Percentiles rank a stretch among this genome's conserved stretches.
Evolutionary conservation across 2,797 vertebrate species (phyloP).

Genomic region (Fratercula arctica): DNA sequence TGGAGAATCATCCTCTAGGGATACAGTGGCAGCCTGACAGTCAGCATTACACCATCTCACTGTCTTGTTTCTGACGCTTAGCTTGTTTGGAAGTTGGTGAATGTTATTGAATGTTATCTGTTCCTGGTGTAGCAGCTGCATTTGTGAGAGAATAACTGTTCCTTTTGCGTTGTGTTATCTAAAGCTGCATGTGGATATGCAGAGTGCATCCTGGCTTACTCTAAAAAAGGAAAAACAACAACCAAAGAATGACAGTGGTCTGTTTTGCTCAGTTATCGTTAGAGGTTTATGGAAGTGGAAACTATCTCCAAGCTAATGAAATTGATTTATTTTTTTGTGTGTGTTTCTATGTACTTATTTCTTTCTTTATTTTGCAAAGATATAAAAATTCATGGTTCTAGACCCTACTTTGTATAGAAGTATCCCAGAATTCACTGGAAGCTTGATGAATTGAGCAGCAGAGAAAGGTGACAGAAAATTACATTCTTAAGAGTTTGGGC

Average conservation of each 20-base stretch:
- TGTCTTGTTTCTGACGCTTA: not conserved
- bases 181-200: not conserved
- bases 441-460: not conserved
- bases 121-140: not conserved
- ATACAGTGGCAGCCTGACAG: not conserved
- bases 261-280: not conserved
- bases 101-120: not conserved
- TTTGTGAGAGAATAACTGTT: not conserved
- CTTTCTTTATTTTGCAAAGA: not conserved
- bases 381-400: not conserved
- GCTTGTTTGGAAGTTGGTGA: not conserved
- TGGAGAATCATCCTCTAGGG: not conserved
- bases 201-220: not conserved
- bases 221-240: not conserved
- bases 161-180: not conserved
- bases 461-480: not conserved
- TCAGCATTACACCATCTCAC: not conserved
- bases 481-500: not conserved
- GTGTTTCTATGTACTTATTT: not conserved
- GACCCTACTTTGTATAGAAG: not conserved
- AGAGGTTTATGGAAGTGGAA: not conserved
- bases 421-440: not conserved
- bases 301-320: not conserved
- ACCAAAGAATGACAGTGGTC: not conserved
- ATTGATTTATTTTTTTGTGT: not conserved